A percentile compares a stretch with the other conserved stretches of the same genome.
Evolutionary conservation across 2,888 invertebrate genomes (phyloP).

Genomic region (Carcina quercana): DNA sequence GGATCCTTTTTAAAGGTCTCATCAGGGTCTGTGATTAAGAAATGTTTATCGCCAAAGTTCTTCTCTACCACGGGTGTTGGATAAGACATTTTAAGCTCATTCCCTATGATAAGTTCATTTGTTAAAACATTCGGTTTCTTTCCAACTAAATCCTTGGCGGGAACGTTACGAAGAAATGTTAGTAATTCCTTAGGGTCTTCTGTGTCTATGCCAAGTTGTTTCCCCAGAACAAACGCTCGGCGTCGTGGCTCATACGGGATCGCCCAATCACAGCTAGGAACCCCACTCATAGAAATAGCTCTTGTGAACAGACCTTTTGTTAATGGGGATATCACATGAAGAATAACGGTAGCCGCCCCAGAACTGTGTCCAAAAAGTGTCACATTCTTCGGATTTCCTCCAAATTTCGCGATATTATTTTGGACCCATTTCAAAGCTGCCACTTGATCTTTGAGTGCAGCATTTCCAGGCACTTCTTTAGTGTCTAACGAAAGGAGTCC

Average conservation of each 20-base stretch:
- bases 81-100: conserved; percentile 27
- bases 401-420: conserved; percentile 31
- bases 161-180: conserved; percentile 25
- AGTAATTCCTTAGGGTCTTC: conserved; percentile 22
- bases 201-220: conserved; percentile 24
- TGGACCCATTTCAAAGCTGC: conserved; percentile 38
- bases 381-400: conserved; percentile 33
- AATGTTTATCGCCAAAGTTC: conserved; percentile 32
- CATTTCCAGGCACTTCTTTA: conserved; percentile 73
- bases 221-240: conserved; percentile 24
- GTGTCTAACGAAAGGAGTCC: conserved; percentile 73
- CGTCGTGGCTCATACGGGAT: conserved; percentile 19
- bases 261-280: conserved; percentile 26
- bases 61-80: conserved; percentile 44
- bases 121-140: conserved; percentile 20
- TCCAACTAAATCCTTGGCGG: conserved; percentile 21
- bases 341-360: conserved; percentile 30
- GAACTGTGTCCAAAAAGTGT: conserved; percentile 43
- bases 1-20: conserved; percentile 48
- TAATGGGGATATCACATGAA: conserved; percentile 39
- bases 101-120: conserved; percentile 26
- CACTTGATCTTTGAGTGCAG: conserved; percentile 60
- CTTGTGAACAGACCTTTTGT: conserved; percentile 39
- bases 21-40: conserved; percentile 28
- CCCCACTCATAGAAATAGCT: conserved; percentile 43